Evolutionary conservation across 1,140 invertebrate species (phyloP), one percentile per base, ranked within the genome.

Genomic region (Melitaea cinxia): DNA sequence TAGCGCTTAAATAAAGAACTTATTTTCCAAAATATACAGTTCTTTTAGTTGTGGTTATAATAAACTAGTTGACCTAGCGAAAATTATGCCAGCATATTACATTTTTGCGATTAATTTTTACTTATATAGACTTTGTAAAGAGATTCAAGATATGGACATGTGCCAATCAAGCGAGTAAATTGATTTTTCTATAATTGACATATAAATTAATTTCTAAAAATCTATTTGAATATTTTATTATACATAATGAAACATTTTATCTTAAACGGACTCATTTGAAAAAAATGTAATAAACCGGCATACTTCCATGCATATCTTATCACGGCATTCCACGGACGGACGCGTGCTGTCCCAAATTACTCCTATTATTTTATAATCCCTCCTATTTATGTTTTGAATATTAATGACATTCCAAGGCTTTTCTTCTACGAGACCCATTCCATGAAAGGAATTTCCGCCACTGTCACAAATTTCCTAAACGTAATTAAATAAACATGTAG

Each of bases 291-390:
- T 90, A 88, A 85, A 79, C 80, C 75, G 75, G 79, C 79, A 88
- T 87, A 83, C 85, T 87, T 88, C 81, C 80, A 84, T 90, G 85
- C 85, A 88, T 88, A 88, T 85, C 85, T 86, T 85, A 85, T 83
- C 78, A 78, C 81, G 79, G 68, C 80, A 87, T 89, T 87, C 82
- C 79, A 57, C 71, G 72, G 74, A 73, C 68, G 78, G 68, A 69
- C 79, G 78, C 80, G 77, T 83, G 80, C 85, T 84, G 75, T 74
- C 80, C 85, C 72, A 90, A 88, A 89, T 89, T 88, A 89, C 85
- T 88, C 78, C 88, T 90, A 90, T 90, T 89, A 88, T 90, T 89
- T 88, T 89, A 87, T 90, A 90, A 90, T 89, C 82, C 86, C 85
- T 85, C 84, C 83, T 82, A 82, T 78, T 89, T 87, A 88, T 79